Percentiles rank a stretch among this genome's conserved stretches.
Evolutionary conservation across 2,888 invertebrate genomes (phyloP).

Genomic region (Tanypteryx hageni): DNA sequence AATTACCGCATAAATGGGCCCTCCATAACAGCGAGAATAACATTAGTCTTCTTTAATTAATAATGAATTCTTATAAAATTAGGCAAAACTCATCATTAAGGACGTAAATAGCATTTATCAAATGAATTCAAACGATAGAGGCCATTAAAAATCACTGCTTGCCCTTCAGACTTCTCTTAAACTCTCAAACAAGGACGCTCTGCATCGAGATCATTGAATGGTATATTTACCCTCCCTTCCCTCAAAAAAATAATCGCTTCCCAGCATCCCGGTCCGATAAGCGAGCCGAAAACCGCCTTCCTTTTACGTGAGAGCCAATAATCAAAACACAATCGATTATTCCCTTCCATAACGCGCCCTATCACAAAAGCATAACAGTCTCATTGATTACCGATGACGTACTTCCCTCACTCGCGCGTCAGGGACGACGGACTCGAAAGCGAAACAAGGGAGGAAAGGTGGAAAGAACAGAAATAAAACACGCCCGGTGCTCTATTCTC

Average conservation of each 20-base stretch:
- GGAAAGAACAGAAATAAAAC: not conserved
- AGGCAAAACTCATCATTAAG: too few species aligned
- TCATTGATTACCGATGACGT: slow-evolving; percentile 50
- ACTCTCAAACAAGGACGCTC: too few species aligned
- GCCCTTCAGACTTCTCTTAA: too few species aligned
- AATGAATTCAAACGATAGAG: too few species aligned
- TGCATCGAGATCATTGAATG: too few species aligned
- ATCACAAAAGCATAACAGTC: slow-evolving; percentile 42
- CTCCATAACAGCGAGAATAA: too few species aligned
- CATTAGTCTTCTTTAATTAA: too few species aligned
- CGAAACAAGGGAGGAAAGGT: not conserved
- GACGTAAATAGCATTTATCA: too few species aligned
- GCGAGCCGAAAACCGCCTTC: slow-evolving; percentile 25
- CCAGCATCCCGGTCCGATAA: slow-evolving; percentile 9
- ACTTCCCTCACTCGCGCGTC: not conserved
- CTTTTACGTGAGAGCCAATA: slow-evolving; percentile 30
- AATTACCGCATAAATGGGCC: too few species aligned
- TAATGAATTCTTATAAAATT: too few species aligned
- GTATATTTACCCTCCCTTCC: too few species aligned
- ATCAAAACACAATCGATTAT: slow-evolving; percentile 58
- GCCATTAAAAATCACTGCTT: too few species aligned
- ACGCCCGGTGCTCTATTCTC: not conserved
- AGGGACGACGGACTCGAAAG: not conserved
- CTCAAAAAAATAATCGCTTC: not conserved
- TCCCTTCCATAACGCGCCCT: slow-evolving; percentile 51